Evolutionary conservation across 2,888 invertebrate species (phyloP).

Genomic region (Zelleria hepariella): DNA sequence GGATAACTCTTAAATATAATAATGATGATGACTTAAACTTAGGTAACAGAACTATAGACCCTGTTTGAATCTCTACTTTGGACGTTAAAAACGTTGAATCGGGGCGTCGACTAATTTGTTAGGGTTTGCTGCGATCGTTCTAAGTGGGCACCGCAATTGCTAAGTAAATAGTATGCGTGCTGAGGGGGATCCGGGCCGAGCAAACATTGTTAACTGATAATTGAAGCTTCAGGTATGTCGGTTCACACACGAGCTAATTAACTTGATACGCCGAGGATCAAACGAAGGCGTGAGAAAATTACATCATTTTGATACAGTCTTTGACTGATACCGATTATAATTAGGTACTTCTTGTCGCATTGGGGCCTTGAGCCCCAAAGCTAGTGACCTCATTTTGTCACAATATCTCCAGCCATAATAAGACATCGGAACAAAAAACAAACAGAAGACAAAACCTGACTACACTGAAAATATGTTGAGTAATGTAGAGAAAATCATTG

Average conservation of each 20-base stretch:
- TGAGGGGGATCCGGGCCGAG: slow-evolving; percentile 5
- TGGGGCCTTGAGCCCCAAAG: too few species aligned
- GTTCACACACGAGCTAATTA: not conserved
- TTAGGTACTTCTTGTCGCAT: too few species aligned
- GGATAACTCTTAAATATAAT: not conserved
- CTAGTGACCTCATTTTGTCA: too few species aligned
- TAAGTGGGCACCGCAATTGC: slow-evolving; percentile 68
- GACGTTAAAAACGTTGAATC: slow-evolving; percentile 19
- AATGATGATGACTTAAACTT: not conserved
- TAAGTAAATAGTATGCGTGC: slow-evolving; percentile 19
- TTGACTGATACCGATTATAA: too few species aligned
- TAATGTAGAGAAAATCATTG: not conserved
- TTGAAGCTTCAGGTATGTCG: not conserved
- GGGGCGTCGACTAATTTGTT: slow-evolving; percentile 63
- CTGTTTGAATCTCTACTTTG: not conserved
- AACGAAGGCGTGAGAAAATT: not conserved
- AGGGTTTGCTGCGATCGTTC: slow-evolving; percentile 66
- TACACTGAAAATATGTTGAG: too few species aligned
- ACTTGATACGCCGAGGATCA: not conserved
- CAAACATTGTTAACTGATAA: slow-evolving; percentile 8
- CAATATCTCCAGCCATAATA: too few species aligned
- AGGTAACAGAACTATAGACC: too few species aligned
- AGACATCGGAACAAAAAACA: too few species aligned
- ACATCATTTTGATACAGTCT: too few species aligned
- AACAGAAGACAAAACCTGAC: too few species aligned